Percentiles rank a stretch among this genome's conserved stretches.
Evolutionary conservation across 2,797 vertebrate species (phyloP).

Genomic region (Enteromius unitaeniatus): DNA sequence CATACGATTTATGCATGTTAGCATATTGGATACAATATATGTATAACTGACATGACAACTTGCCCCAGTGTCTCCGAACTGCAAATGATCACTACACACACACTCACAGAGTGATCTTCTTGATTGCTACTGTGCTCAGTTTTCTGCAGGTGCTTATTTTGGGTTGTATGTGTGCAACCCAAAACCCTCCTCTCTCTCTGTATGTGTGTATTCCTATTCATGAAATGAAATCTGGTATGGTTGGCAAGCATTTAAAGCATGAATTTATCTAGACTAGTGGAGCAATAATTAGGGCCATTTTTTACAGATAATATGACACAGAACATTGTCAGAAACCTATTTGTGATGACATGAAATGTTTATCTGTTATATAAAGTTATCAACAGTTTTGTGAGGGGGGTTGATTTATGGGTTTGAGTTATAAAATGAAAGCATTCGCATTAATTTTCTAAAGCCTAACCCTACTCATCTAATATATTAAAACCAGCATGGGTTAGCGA

Average conservation of each 20-base stretch:
- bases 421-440: background rate
- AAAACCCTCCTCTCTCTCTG: background rate
- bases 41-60: background rate
- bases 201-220: background rate
- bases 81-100: background rate
- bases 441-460: background rate
- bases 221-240: background rate
- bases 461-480: background rate
- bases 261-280: background rate
- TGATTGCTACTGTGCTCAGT: background rate
- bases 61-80: background rate
- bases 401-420: background rate
- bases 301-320: background rate
- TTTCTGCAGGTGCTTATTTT: background rate
- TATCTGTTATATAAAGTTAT: background rate
- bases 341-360: background rate
- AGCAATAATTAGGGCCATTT: background rate
- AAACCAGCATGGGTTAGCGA: slow-evolving; percentile 7
- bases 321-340: background rate
- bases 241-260: background rate
- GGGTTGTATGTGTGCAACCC: too few relatives aligned
- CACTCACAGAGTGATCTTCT: background rate
- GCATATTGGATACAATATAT: background rate
- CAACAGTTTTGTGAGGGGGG: background rate
- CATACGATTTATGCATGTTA: background rate